These are phyloP conservation scores for Chloroceryle amazona DNA, from an alignment of 2,797 vertebrate species.

Conservation along the genomic window DNA sequence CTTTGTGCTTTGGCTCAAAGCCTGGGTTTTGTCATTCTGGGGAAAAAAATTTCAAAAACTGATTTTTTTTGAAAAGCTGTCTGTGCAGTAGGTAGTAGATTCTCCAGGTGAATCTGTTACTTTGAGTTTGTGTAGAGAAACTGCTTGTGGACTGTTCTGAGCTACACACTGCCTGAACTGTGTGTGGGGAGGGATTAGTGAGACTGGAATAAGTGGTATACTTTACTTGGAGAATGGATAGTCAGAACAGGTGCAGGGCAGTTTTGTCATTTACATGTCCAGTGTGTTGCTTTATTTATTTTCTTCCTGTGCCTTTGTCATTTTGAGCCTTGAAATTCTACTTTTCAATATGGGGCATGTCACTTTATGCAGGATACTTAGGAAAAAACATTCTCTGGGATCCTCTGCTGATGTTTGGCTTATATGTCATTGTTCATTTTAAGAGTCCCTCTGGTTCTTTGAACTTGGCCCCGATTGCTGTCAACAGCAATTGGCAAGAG, in stretches of 20 bases:
- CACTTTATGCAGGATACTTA: background rate
- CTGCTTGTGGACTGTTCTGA: background rate
- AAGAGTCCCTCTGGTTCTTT: background rate
- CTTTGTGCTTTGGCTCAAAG: conserved; percentile 17
- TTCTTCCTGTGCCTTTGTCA: background rate
- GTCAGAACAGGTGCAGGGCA: background rate
- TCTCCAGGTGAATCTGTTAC: background rate
- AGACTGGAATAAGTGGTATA: background rate
- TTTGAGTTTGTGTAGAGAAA: background rate
- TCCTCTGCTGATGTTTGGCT: background rate
- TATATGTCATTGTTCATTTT: background rate
- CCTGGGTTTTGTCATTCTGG: background rate
- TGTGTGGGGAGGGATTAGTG: background rate
- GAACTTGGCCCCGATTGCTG: conserved; percentile 2
- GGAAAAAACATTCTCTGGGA: background rate
- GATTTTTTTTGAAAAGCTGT: background rate
- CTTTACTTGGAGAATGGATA: background rate
- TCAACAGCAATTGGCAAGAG: background rate
- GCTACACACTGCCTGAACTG: background rate
- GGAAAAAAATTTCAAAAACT: background rate
- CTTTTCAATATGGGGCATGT: background rate
- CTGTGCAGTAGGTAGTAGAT: background rate
- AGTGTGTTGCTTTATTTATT: background rate
- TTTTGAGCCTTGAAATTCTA: background rate
- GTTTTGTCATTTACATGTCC: background rate